Conservation (phyloP, 2,113 vertebrate species). For the Epinephelus moara region DNA sequence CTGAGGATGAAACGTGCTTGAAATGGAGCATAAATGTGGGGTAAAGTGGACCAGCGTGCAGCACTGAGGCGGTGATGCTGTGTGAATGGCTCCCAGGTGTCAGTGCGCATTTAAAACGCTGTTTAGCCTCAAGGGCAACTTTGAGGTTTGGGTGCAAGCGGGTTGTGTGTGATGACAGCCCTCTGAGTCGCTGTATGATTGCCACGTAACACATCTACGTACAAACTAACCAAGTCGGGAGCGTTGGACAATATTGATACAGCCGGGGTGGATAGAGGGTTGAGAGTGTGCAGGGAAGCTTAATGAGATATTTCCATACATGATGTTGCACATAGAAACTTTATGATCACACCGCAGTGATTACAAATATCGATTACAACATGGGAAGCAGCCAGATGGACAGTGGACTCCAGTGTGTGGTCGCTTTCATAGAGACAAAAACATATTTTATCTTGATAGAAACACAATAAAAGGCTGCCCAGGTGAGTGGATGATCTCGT, state of each 20-base stretch:
- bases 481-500: fast-evolving
- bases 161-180: conserved; percentile 71
- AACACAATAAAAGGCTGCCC: too few relatives aligned
- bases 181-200: conserved; percentile 77
- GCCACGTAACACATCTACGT: conserved; percentile 87
- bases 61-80: fast-evolving
- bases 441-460: not conserved
- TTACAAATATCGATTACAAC: conserved; percentile 38
- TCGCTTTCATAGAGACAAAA: not conserved
- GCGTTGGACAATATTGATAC: conserved; percentile 36
- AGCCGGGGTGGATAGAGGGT: not conserved
- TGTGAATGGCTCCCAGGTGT: fast-evolving
- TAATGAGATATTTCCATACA: fast-evolving
- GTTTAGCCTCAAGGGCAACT: conserved; percentile 27
- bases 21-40: not conserved
- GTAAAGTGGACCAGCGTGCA: not conserved
- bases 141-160: conserved; percentile 41
- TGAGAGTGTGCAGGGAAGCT: not conserved
- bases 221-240: conserved; percentile 57
- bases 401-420: conserved; percentile 1
- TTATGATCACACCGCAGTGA: not conserved
- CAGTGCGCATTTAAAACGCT: not conserved
- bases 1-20: conserved; percentile 23
- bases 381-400: conserved; percentile 43
- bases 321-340: not conserved